Percentiles rank a stretch among this genome's conserved stretches.
Evolutionary conservation across 2,797 vertebrate genomes (phyloP).

Genomic region (Microctenopoma lineatum): DNA sequence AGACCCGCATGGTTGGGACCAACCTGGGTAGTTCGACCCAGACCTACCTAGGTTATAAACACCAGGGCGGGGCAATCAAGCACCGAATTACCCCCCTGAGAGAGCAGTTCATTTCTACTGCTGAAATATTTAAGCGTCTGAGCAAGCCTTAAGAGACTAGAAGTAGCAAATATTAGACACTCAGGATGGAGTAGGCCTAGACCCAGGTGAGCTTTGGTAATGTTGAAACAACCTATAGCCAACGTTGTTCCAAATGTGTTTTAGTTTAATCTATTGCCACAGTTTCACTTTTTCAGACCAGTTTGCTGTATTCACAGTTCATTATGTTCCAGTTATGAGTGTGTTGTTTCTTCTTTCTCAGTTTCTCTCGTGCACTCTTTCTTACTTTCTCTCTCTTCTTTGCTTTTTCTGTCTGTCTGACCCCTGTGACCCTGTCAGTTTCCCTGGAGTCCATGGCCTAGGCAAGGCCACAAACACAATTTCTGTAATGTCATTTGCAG

Average conservation of each 20-base stretch:
- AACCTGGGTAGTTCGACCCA: slow-evolving; percentile 29
- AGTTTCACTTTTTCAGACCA: no score
- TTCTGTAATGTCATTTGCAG: slow-evolving; percentile 98
- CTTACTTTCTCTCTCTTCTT: slow-evolving; percentile 5
- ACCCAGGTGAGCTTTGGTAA: slow-evolving; percentile 33
- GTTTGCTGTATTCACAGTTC: neutral
- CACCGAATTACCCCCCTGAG: slow-evolving; percentile 79
- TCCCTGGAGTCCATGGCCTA: slow-evolving; percentile 88
- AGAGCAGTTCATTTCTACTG: slow-evolving; percentile 82
- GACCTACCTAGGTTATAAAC: slow-evolving; percentile 67
- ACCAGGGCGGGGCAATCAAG: slow-evolving; percentile 74
- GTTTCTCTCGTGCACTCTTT: slow-evolving; percentile 23
- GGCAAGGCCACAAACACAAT: slow-evolving; percentile 93
- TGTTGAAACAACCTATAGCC: slow-evolving; percentile 18
- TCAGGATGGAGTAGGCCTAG: slow-evolving; percentile 54
- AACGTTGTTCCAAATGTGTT: neutral
- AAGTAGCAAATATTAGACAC: slow-evolving; percentile 61
- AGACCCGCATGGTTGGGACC: slow-evolving; percentile 49
- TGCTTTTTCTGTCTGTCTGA: slow-evolving; percentile 24
- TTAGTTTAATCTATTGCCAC: neutral
- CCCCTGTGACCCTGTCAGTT: slow-evolving; percentile 67
- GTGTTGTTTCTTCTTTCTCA: slow-evolving; percentile 29
- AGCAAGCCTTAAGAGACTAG: slow-evolving; percentile 68
- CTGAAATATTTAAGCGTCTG: slow-evolving; percentile 85
- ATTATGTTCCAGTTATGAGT: neutral